phyloP scores from a whole-genome alignment of 2,888 invertebrate species.

The Zelleria hepariella region DNA sequence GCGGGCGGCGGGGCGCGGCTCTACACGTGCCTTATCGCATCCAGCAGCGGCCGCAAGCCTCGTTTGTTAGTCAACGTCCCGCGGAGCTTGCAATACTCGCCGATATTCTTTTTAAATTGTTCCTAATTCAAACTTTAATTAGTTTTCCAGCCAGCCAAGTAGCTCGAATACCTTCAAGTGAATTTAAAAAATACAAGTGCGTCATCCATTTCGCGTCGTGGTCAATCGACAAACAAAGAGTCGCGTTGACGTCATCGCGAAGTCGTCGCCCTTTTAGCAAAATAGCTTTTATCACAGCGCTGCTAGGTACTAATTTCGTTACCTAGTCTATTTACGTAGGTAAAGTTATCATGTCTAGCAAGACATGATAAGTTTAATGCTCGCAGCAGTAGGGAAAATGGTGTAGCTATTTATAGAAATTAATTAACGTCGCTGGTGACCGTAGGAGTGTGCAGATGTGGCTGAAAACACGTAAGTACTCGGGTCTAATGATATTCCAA shows the following conservation, averaged over 20 bases:
- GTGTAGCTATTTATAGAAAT: not conserved
- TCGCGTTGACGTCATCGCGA: not conserved
- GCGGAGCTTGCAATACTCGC: not conserved
- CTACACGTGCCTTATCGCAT: slow-evolving; percentile 34
- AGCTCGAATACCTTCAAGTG: not conserved
- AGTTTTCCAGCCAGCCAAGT: not conserved
- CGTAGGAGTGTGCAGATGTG: not conserved
- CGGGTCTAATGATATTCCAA: not conserved
- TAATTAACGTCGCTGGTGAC: not conserved
- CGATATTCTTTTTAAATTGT: not conserved
- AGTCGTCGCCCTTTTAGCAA: not conserved
- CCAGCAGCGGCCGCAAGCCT: slow-evolving; percentile 1
- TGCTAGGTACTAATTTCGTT: not conserved
- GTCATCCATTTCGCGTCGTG: not conserved
- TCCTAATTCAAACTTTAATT: not conserved
- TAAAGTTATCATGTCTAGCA: not conserved
- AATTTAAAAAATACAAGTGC: not conserved
- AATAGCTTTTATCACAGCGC: not conserved
- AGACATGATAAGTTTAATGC: not conserved
- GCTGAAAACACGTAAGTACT: not conserved
- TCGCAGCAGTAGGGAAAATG: not conserved
- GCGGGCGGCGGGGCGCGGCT: slow-evolving; percentile 18
- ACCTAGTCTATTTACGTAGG: not conserved
- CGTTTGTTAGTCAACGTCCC: not conserved
- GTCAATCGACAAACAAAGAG: not conserved